Percentiles rank a stretch among this genome's conserved stretches.
Evolutionary conservation across 2,888 invertebrate species (phyloP).

Genomic region (Tholera decimalis): DNA sequence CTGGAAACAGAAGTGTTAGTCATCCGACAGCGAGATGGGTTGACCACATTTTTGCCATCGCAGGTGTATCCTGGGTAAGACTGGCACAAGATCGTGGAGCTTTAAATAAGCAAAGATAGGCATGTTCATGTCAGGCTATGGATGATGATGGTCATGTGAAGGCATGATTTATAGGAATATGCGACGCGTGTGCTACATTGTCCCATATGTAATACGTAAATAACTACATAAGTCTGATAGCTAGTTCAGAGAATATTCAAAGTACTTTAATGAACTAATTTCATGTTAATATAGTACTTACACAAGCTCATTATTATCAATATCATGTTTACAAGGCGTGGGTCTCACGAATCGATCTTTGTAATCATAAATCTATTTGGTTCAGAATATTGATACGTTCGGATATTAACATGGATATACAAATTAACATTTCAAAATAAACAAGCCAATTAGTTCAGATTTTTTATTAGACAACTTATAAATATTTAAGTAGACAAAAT

Average conservation of each 20-base stretch:
- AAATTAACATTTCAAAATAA: slow-evolving; percentile 16
- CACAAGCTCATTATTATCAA: slow-evolving; percentile 23
- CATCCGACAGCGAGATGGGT: no score
- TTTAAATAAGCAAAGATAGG: no score
- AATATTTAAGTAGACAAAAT: slow-evolving; percentile 33
- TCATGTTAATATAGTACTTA: slow-evolving; percentile 41
- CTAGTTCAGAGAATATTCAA: no score
- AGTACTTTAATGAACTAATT: background rate
- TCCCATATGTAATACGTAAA: background rate
- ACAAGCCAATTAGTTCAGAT: background rate
- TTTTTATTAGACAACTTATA: slow-evolving; percentile 54
- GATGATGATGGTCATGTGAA: no score
- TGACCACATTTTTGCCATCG: no score
- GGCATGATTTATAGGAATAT: slow-evolving; percentile 1
- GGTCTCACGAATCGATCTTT: background rate
- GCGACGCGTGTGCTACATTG: no score
- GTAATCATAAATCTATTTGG: slow-evolving; percentile 48
- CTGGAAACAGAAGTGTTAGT: no score
- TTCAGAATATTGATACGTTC: slow-evolving; percentile 15
- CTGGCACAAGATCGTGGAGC: no score
- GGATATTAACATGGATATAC: slow-evolving; percentile 5
- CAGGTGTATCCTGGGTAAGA: no score
- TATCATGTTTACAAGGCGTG: slow-evolving; percentile 17
- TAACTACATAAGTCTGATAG: background rate
- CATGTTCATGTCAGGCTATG: no score